phyloP scores from a whole-genome alignment of 1,140 invertebrate species.

The Tetranychus urticae region DNA sequence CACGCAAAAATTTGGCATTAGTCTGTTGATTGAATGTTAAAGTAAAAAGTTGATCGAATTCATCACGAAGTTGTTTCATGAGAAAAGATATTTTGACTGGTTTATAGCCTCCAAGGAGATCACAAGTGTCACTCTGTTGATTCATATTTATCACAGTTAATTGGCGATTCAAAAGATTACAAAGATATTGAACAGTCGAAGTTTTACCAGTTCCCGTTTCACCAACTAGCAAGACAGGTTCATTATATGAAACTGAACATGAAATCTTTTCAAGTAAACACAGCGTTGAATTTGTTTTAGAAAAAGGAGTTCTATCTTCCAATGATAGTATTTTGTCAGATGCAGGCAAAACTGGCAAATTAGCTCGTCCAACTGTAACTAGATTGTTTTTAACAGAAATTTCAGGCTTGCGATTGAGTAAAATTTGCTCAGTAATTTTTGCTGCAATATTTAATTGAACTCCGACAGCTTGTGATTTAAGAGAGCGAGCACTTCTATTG shows the following conservation, averaged over 20 bases:
- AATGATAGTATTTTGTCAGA: conserved; percentile 37
- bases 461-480: background rate
- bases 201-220: conserved; percentile 98
- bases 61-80: conserved; percentile 48
- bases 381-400: background rate
- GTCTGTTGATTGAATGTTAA: conserved; percentile 48
- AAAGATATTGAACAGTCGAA: conserved; percentile 76
- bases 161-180: conserved; percentile 43
- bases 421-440: background rate
- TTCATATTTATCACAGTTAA: conserved; percentile 97
- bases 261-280: conserved; percentile 64
- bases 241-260: conserved; percentile 49
- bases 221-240: conserved; percentile 82
- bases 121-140: conserved; percentile 87
- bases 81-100: conserved; percentile 69
- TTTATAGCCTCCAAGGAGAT: conserved; percentile 89
- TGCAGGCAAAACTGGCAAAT: conserved; percentile 23
- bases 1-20: conserved; percentile 58
- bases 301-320: conserved; percentile 4
- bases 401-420: background rate
- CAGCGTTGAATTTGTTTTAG: conserved; percentile 35
- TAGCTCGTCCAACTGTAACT: background rate
- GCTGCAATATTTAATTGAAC: background rate
- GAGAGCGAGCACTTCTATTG: conserved; percentile 19
- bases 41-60: conserved; percentile 62